phyloP scores from a whole-genome alignment of 64 coral and sea anemone species.

The Actinia equina region DNA sequence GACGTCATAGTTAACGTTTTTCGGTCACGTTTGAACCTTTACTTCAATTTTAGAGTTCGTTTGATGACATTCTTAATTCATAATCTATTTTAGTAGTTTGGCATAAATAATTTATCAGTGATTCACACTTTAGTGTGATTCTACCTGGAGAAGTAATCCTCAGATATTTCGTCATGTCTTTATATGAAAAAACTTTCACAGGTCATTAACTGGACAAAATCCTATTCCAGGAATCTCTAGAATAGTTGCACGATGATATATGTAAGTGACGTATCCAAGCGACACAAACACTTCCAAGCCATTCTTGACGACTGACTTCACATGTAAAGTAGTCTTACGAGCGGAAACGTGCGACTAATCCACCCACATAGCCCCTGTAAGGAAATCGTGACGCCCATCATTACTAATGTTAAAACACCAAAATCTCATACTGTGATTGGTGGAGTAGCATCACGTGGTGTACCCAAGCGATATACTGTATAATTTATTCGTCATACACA shows the following conservation, averaged over 20 bases:
- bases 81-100: not conserved
- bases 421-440: conserved; percentile 27
- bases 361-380: conserved; percentile 35
- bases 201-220: not conserved
- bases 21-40: not conserved
- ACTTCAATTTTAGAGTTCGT: not conserved
- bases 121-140: not conserved
- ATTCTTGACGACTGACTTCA: conserved; percentile 23
- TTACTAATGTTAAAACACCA: not conserved
- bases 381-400: conserved; percentile 21
- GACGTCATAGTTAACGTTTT: not conserved
- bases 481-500: conserved; percentile 56
- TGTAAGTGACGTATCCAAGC: conserved; percentile 25
- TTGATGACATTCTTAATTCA: no score
- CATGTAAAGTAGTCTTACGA: not conserved
- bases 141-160: not conserved
- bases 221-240: not conserved
- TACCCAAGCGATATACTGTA: conserved; percentile 15
- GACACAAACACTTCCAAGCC: not conserved
- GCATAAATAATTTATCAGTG: not conserved
- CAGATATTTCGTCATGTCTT: not conserved
- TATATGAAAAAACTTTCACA: not conserved
- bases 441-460: conserved; percentile 7
- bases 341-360: conserved; percentile 4
- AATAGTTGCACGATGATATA: not conserved